Evolutionary conservation across 2,113 vertebrate species (phyloP), one percentile per base, ranked within the genome.

Genomic region (Gnathonemus longibarbis): DNA sequence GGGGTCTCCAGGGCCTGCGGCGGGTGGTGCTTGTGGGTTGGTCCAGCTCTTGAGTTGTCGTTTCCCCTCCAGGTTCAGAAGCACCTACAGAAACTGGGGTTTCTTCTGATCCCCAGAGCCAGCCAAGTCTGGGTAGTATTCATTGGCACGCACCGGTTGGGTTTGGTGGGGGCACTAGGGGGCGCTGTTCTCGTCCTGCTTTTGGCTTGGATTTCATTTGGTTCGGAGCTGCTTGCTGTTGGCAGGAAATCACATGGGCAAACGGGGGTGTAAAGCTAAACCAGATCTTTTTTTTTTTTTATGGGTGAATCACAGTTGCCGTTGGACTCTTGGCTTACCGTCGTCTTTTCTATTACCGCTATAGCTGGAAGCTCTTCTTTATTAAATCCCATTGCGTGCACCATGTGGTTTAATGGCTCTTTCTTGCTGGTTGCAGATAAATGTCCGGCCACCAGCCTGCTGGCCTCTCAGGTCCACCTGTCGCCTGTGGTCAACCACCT

Each of bases 401-500:
- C n/a, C 62, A 58, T 88, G 45, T 84, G 45, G 53, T 86, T 42
- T 91, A 35, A 84, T n/a, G 21, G 19, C 3, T 48, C 15, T 53
- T 74, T 84, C 42, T 87, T 52, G 91, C 21, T 42, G 94, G 95
- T 95, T 95, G 89, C 95, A 99, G 98, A 98, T 87, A 98, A 98
- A 94, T 98, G 98, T 80, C 97, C 98, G 0, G 96, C 97, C 92
- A 98, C 97, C 89, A 98, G 95, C 88, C 94, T 99, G 90, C 95
- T 99, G 84, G 95, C 98, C 1, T 98, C 98, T 92, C 98, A 99
- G 93, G 96, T 98, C 90, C 98, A 97, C 91, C 95, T 96, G 17
- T 97, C 97, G 87, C 95, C 98, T 0, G 98, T 98, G 70, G 97
- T 99, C 92, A 99, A 99, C 93, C 98, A 99, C 94, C 98, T 99